A percentile compares a stretch with the other conserved stretches of the same genome.
Evolutionary conservation across 2,888 invertebrate species (phyloP).

Genomic region (Leptinotarsa juncta): DNA sequence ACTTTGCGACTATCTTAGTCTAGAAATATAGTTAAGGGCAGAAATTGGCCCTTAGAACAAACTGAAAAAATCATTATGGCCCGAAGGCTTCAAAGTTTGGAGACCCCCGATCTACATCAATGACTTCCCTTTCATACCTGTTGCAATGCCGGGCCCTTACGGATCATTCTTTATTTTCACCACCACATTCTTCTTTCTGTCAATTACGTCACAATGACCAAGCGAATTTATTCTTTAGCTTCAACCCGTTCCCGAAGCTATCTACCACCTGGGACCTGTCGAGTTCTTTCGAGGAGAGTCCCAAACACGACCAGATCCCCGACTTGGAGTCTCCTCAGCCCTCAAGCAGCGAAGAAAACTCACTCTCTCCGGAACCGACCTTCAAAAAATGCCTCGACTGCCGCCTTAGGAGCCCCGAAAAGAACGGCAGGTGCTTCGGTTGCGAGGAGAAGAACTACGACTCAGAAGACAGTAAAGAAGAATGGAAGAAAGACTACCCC

Average conservation of each 20-base stretch:
- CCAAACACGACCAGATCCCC: background rate
- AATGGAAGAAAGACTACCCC: background rate
- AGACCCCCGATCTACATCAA: no score
- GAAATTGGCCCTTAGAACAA: no score
- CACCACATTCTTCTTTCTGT: no score
- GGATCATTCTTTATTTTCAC: no score
- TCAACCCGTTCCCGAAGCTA: background rate
- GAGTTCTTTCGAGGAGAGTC: no score
- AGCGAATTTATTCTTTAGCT: background rate
- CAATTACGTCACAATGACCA: background rate
- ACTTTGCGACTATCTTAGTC: no score
- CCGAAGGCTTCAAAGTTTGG: no score
- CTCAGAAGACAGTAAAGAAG: background rate
- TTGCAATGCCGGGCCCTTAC: no score
- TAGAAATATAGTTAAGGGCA: no score
- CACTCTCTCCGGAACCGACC: conserved; percentile 4
- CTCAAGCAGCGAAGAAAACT: conserved; percentile 14
- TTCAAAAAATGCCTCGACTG: conserved; percentile 17
- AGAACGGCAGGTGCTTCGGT: background rate
- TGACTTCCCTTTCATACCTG: no score
- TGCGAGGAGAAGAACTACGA: conserved; percentile 6
- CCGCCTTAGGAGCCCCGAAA: background rate
- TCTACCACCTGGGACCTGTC: background rate
- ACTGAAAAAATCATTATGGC: no score
- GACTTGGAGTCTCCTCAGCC: conserved; percentile 13